Conservation (phyloP, 2,113 vertebrate species). For the Phasianus colchicus region DNA sequence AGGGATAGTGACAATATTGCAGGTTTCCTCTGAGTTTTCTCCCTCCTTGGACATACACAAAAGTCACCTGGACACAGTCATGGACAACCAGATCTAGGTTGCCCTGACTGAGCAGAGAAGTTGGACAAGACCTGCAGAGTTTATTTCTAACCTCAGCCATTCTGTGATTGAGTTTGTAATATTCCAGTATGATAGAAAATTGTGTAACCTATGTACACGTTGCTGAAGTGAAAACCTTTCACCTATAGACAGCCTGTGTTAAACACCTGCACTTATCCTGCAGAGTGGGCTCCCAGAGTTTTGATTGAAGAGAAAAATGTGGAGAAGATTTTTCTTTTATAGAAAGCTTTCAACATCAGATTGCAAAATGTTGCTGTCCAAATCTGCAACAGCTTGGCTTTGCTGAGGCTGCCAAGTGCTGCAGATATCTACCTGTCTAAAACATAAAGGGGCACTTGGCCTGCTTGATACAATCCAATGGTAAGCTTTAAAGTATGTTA, state of each 20-base stretch:
- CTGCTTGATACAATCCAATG: background rate
- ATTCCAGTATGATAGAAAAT: background rate
- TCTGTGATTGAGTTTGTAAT: background rate
- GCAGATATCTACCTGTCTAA: conserved; percentile 30
- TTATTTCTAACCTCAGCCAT: background rate
- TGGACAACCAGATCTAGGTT: background rate
- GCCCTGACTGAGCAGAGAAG: background rate
- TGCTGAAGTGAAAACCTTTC: conserved; percentile 41
- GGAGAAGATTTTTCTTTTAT: conserved; percentile 37
- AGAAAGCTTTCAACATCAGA: conserved; percentile 68
- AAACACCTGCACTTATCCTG: conserved; percentile 17
- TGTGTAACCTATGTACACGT: background rate
- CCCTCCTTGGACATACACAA: background rate
- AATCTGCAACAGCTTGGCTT: conserved; percentile 34
- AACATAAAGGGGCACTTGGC: background rate
- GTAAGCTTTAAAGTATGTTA: conserved; percentile 1
- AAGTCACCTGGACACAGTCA: background rate
- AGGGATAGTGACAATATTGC: background rate
- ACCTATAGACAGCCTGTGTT: background rate
- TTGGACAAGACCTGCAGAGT: background rate
- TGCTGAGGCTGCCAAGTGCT: conserved; percentile 14
- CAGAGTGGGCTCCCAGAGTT: background rate
- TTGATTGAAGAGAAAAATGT: conserved; percentile 31
- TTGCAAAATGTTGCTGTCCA: conserved; percentile 42
- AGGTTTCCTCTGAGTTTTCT: background rate